Evolutionary conservation across 1,140 invertebrate species (phyloP), one percentile per base, ranked within the genome.

Genomic region (Tigriopus japonicus): DNA sequence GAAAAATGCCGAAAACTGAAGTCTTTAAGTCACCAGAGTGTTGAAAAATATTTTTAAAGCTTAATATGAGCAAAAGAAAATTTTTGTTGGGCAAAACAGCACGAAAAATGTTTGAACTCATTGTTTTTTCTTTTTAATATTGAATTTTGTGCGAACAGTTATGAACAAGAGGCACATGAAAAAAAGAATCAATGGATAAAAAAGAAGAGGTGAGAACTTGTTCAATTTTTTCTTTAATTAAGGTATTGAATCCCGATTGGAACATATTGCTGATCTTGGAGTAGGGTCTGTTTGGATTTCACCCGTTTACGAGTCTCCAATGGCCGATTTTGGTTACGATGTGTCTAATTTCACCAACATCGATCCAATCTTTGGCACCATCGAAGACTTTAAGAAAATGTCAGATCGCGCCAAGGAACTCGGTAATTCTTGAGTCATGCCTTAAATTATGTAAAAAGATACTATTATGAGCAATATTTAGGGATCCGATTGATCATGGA

Each of bases 401-500:
- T 59, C 76, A 0, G 66, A 66, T 42, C 63, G 68, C 24, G 62
- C 71, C 35, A 68, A 73, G 41, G 69, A 72, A 60, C 21, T 49
- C n/a, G 45, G 45, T 49, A 49, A 49, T n/a, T n/a, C n/a, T n/a
- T n/a, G n/a, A 21, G n/a, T 49, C 6, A 17, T 49, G n/a, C 21
- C n/a, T n/a, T n/a, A n/a, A n/a, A n/a, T 12, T 6, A 2, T 17
- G 2, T 3, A 17, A 15, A 49, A 21, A 12, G 10, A 2, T 21
- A 5, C 21, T 5, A 6, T 6, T 21, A 49, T 17, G 2, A 6
- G 10, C 21, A 5, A 5, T 10, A 49, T 49, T 68, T 69, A 64
- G 85, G 77, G 58, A 76, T 89, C 17, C 84, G 82, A 69, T 68
- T 90, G 1, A 73, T 91, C 14, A 68, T 90, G 69, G 86, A 90